phyloP scores from a whole-genome alignment of 2,113 vertebrate species.

The Steatornis caripensis region DNA sequence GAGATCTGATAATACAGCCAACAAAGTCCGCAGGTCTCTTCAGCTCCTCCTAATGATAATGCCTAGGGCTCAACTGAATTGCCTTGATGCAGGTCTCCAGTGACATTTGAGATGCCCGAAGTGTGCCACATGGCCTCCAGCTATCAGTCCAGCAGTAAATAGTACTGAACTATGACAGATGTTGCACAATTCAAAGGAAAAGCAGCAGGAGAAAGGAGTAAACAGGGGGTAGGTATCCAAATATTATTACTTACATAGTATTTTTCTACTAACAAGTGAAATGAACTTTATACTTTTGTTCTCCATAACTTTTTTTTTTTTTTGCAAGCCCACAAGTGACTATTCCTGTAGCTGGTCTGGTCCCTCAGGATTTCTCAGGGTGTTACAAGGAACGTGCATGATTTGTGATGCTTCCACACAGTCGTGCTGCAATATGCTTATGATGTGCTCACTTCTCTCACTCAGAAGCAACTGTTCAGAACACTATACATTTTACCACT shows the following conservation, averaged over 20 bases:
- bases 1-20: not conserved
- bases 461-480: not conserved
- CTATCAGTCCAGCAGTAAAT: not conserved
- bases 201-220: not conserved
- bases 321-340: not conserved
- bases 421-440: not conserved
- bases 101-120: not conserved
- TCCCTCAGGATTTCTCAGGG: not conserved
- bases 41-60: not conserved
- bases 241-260: not conserved
- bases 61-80: not conserved
- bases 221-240: not conserved
- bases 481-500: not conserved
- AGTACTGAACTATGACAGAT: not conserved
- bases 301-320: not conserved
- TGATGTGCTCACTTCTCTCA: not conserved
- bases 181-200: not conserved
- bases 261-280: not conserved
- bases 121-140: not conserved
- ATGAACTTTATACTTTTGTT: not conserved
- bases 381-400: not conserved
- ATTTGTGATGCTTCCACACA: not conserved
- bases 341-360: not conserved
- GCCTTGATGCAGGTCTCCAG: not conserved
- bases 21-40: not conserved